These are phyloP conservation scores for Aleiodes testaceus DNA, from an alignment of 2,888 invertebrate genomes.

Conservation along the genomic window DNA sequence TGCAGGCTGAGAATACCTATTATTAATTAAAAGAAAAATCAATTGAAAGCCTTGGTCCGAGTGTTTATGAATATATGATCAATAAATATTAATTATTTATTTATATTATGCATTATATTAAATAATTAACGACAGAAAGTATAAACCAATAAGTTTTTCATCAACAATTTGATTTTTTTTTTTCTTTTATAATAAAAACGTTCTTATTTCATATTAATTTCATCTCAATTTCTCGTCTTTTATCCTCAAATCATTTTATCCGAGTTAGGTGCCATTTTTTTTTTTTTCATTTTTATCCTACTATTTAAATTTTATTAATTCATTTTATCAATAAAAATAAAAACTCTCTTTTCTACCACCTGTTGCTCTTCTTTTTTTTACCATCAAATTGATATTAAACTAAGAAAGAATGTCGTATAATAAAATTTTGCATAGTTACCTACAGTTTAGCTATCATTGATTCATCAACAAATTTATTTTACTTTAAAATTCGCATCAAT, in stretches of 20 bases:
- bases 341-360: slow-evolving; percentile 34
- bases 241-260: slow-evolving; percentile 40
- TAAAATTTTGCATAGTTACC: slow-evolving; percentile 40
- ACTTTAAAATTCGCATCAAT: neutral
- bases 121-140: slow-evolving; percentile 42
- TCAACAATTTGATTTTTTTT: slow-evolving; percentile 51
- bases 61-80: slow-evolving; percentile 41
- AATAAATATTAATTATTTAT: slow-evolving; percentile 64
- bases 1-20: slow-evolving; percentile 40
- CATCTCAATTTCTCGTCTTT: slow-evolving; percentile 1
- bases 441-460: slow-evolving; percentile 32
- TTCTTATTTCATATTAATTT: slow-evolving; percentile 40
- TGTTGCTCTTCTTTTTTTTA: neutral
- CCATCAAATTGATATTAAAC: slow-evolving; percentile 6
- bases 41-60: slow-evolving; percentile 43
- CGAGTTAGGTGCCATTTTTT: slow-evolving; percentile 41
- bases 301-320: slow-evolving; percentile 41
- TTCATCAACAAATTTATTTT: slow-evolving; percentile 12
- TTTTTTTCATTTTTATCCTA: slow-evolving; percentile 36
- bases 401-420: slow-evolving; percentile 29
- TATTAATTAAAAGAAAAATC: slow-evolving; percentile 2
- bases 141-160: slow-evolving; percentile 24
- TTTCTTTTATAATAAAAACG: slow-evolving; percentile 19
- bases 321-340: slow-evolving; percentile 45
- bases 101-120: slow-evolving; percentile 58